These are phyloP conservation scores for Pelvicachromis taeniatus DNA, from an alignment of 2,113 vertebrate genomes.

Conservation along the genomic window DNA sequence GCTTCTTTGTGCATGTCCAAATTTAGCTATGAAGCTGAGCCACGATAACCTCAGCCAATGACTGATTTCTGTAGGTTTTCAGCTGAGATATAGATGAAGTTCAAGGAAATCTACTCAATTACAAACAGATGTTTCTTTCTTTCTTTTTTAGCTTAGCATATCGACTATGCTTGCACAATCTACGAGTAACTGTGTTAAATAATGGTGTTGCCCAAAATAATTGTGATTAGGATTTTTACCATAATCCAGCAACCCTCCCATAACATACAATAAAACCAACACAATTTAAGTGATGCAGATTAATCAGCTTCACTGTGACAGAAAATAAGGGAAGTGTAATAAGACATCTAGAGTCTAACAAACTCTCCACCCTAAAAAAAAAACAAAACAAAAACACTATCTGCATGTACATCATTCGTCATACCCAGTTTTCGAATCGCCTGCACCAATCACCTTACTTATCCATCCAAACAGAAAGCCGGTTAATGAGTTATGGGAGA, in stretches of 20 bases:
- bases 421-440: background rate
- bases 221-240: background rate
- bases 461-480: constrained; percentile 8
- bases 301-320: background rate
- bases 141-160: fast-evolving
- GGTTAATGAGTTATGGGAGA: constrained; percentile 73
- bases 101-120: background rate
- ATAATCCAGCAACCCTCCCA: background rate
- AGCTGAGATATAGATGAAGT: background rate
- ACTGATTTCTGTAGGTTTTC: background rate
- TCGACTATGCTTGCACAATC: background rate
- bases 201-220: background rate
- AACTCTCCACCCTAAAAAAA: background rate
- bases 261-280: background rate
- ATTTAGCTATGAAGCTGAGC: background rate
- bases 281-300: background rate
- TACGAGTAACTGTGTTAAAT: background rate
- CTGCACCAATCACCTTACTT: background rate
- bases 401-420: background rate
- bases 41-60: background rate
- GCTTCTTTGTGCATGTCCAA: background rate
- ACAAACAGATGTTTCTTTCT: background rate
- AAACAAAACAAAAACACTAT: background rate
- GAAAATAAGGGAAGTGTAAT: background rate
- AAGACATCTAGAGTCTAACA: background rate